These are phyloP conservation scores for Escarpia spicata DNA, from an alignment of 2,888 invertebrate genomes.

Conservation along the genomic window DNA sequence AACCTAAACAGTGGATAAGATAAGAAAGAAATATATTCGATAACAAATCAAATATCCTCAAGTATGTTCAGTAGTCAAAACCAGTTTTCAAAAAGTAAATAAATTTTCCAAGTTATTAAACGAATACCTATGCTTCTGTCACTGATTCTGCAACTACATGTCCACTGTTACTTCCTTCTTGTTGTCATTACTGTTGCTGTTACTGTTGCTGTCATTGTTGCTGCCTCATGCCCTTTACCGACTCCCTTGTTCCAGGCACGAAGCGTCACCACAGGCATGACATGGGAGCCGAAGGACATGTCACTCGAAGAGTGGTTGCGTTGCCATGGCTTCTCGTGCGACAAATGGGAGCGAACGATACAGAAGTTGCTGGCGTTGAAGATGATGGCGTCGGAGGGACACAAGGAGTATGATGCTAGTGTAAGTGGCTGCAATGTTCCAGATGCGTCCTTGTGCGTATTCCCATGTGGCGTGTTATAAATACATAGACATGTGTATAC, in stretches of 20 bases:
- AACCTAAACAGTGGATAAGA: not conserved
- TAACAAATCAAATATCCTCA: not conserved
- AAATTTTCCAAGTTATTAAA: too few relatives aligned
- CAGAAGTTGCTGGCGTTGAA: not conserved
- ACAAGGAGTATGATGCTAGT: not conserved
- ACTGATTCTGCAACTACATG: not conserved
- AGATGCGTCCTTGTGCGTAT: not conserved
- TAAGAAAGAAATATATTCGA: not conserved
- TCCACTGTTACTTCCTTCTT: too few relatives aligned
- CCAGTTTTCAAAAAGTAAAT: too few relatives aligned
- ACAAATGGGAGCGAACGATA: conserved; percentile 4
- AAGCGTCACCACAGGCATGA: not conserved
- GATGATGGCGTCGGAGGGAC: not conserved
- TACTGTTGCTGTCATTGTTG: not conserved
- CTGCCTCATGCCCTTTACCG: not conserved
- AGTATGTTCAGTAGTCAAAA: too few relatives aligned
- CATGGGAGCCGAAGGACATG: not conserved
- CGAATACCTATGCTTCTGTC: too few relatives aligned
- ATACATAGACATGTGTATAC: not conserved
- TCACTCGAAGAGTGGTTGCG: not conserved
- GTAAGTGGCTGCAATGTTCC: not conserved
- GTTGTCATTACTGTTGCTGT: not conserved
- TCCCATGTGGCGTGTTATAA: not conserved
- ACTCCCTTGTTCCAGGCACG: not conserved
- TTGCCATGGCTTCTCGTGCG: conserved; percentile 18